A percentile compares a stretch with the other conserved stretches of the same genome.
Evolutionary conservation across 2,797 vertebrate genomes (phyloP).

Genomic region (Chelonia mydas): DNA sequence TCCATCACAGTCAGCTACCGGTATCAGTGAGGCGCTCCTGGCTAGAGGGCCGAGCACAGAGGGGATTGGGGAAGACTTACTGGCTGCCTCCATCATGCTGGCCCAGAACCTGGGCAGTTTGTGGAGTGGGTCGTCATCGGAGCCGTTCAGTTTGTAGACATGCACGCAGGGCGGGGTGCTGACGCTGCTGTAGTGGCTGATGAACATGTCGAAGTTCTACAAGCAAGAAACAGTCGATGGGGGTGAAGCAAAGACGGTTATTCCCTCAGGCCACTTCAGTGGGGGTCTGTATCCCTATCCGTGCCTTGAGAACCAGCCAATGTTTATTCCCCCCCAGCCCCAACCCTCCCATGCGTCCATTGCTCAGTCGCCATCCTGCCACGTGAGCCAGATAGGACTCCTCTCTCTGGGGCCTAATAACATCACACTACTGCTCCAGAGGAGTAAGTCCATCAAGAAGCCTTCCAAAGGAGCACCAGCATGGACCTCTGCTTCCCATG

Average conservation of each 20-base stretch:
- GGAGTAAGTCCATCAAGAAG: background rate
- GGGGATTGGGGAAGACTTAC: constrained; percentile 77
- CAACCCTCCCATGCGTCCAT: background rate
- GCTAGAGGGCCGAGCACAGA: fast-evolving
- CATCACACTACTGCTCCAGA: background rate
- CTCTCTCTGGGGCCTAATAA: background rate
- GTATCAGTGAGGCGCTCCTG: fast-evolving
- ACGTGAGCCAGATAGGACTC: background rate
- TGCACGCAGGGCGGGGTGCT: constrained; percentile 95
- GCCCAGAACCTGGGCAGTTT: constrained; percentile 95
- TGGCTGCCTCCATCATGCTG: constrained; percentile 98
- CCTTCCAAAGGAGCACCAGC: background rate
- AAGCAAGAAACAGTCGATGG: background rate
- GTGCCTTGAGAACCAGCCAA: fast-evolving
- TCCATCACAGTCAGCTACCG: background rate
- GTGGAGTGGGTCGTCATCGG: constrained; percentile 86
- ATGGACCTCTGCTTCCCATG: background rate
- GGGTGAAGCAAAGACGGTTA: background rate
- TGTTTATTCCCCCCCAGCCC: fast-evolving
- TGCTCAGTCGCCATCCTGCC: no score
- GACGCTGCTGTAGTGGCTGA: constrained; percentile 98
- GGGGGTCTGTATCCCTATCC: background rate
- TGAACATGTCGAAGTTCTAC: constrained; percentile 97
- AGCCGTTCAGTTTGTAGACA: constrained; percentile 92
- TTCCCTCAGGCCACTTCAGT: background rate